These are phyloP conservation scores for Luffia ferchaultella DNA, from an alignment of 2,888 invertebrate genomes.

Conservation along the genomic window DNA sequence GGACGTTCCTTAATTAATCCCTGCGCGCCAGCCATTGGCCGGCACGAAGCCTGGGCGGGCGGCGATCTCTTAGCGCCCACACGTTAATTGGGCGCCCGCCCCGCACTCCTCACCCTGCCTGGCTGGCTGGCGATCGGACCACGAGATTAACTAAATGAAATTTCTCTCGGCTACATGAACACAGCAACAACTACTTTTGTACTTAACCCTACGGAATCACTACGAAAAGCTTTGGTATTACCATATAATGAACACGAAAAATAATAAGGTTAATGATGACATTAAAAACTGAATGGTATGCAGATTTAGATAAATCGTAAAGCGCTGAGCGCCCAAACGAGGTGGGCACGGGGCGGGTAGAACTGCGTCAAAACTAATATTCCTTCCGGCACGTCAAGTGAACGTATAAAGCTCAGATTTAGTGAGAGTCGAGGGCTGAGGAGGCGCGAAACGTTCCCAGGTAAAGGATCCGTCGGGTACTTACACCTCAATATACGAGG, in stretches of 20 bases:
- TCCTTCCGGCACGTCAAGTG: slow-evolving; percentile 61
- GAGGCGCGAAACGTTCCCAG: slow-evolving; percentile 57
- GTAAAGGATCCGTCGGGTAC: slow-evolving; percentile 50
- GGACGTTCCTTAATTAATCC: slow-evolving; percentile 66
- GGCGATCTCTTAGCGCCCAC: slow-evolving; percentile 48
- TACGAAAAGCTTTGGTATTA: no score
- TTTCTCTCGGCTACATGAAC: slow-evolving; percentile 16
- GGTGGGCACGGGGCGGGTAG: slow-evolving; percentile 28
- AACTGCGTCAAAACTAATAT: slow-evolving; percentile 62
- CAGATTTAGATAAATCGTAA: slow-evolving; percentile 3
- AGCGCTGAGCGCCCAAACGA: background rate
- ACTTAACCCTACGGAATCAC: slow-evolving; percentile 6
- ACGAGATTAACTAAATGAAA: slow-evolving; percentile 48
- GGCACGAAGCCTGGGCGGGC: slow-evolving; percentile 26
- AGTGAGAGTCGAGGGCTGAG: slow-evolving; percentile 58
- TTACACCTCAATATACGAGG: slow-evolving; percentile 63
- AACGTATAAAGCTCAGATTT: slow-evolving; percentile 67
- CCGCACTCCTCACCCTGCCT: slow-evolving; percentile 19
- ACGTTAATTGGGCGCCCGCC: slow-evolving; percentile 63
- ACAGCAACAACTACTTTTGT: slow-evolving; percentile 13
- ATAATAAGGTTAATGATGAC: background rate
- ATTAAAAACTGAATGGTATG: background rate
- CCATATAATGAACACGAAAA: no score
- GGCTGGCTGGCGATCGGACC: slow-evolving; percentile 31
- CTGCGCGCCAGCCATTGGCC: slow-evolving; percentile 62